Base-by-base conservation (phyloP, 2,113 vertebrate genomes). In the Albula goreensis region DNA sequence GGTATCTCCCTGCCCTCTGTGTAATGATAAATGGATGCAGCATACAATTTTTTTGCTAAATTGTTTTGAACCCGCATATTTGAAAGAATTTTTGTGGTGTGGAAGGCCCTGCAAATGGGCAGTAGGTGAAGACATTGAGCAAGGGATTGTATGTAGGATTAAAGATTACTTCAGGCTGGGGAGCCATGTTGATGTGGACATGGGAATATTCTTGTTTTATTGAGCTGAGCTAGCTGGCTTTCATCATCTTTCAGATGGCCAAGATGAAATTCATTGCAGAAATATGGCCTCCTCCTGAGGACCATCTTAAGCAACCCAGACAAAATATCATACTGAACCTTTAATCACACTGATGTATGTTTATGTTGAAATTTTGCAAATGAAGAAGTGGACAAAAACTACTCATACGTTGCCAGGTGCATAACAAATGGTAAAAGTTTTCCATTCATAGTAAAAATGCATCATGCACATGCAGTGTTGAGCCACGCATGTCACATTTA, bases 151-250 rank as follows among this genome's bases (percentile, higher is more conserved):
- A 41, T 41, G 31, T 48, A 84, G 80, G 83, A 84, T 88, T 86
- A 25, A 78, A 70, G 88, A 88, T 88, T 85, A 85, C 12, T 31
- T 5, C 50, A 41, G 83, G 87, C 85, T 84, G 82, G 56, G 56
- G 22, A 10, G 70, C 70, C 63, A 48, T 57, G 1, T 41, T 11
- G 50, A 31, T 8, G 25, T 50, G 52, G 77, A 41, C 22, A 84
- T 79, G 9, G 50, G 57, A 17, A 22, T 17, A 7, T 9, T 10
- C n/a, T 9, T 31, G 70, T n/a, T n/a, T 74, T 2, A 13, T 7
- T 66, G 60, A 66, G 15, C 22, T 7, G 17, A 66, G 60, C 60
- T 19, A 22, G 60, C 60, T 19, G 17, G 60, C 19, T 66, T 66
- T 66, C 17, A 74, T 25, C 6, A 25, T 10, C 70, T 8, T 31